phyloP scores from a whole-genome alignment of 2,797 vertebrate genomes.

The Sparus aurata region DNA sequence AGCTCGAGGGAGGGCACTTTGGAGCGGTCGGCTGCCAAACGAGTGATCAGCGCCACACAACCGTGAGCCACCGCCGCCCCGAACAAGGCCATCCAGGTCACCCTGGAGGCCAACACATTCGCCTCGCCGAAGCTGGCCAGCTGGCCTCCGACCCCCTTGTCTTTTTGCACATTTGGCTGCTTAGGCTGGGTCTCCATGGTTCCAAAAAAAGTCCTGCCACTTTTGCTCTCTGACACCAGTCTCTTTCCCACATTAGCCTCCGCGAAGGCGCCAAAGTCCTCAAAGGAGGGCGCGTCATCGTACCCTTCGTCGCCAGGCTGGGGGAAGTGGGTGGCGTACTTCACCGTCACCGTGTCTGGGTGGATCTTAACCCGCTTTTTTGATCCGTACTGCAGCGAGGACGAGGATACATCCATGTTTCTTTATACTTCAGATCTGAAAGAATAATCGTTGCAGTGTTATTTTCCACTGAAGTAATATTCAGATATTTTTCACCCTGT shows the following conservation, averaged over 20 bases:
- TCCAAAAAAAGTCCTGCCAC: conserved; percentile 92
- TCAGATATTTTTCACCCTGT: not conserved
- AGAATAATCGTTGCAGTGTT: conserved; percentile 47
- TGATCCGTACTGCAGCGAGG: conserved; percentile 88
- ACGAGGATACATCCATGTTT: conserved; percentile 91
- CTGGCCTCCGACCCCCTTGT: conserved; percentile 85
- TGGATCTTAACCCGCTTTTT: conserved; percentile 99
- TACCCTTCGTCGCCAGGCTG: conserved; percentile 95
- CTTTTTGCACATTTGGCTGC: conserved; percentile 75
- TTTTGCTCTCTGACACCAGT: conserved; percentile 86
- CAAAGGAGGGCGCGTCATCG: conserved; percentile 91
- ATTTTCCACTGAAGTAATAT: not conserved
- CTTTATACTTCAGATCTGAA: conserved; percentile 66
- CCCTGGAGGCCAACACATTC: conserved; percentile 90
- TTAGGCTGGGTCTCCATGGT: conserved; percentile 88
- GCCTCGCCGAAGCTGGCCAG: conserved; percentile 91
- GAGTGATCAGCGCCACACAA: conserved; percentile 95
- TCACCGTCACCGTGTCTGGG: conserved; percentile 95
- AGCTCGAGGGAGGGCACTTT: conserved; percentile 98
- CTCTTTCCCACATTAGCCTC: conserved; percentile 92
- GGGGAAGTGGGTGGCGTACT: conserved; percentile 97
- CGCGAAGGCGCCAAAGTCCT: conserved; percentile 90
- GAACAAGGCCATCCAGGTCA: conserved; percentile 95
- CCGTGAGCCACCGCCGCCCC: conserved; percentile 95
- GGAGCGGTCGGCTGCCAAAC: conserved; percentile 94